Base-by-base conservation (phyloP, 2,888 invertebrate species). In the Omphaloscelis lunosa region DNA sequence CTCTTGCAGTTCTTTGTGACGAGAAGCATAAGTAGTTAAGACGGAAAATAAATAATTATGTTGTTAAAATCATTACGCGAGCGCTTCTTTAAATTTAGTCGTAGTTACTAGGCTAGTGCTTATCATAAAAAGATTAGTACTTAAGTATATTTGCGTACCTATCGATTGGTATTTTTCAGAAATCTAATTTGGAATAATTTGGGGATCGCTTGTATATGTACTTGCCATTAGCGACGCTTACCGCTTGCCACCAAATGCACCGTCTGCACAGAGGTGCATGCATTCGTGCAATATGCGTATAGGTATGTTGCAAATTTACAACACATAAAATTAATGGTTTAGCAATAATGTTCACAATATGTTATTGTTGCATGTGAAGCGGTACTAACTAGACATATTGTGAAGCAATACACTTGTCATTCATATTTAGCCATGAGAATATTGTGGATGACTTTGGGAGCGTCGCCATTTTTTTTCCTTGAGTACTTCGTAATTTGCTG, bases 321-420 rank as follows among this genome's bases (percentile, higher is more conserved):
- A 51, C 45, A 65, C 7, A 53, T 79, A 73, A 53, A 61, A 66
- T 17, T 7, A 73, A 80, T 66, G 3, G 27, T 45, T 53, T 23
- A 59, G 65, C 59, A 80, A 74, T 66, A 79, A 56, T 73, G 59
- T 80, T 39, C 59, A 79, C 66, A 80, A 80, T 79, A 66, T 61
- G 15, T 59, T 39, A 73, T 79, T 79, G 80, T 79, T 80, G 80
- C 79, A 80, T 79, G 79, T 29, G 74, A 80, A 80, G 59, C 53
- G 66, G 74, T 34, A 79, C 80, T 79, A 80, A 79, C 66, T 11
- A 56, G 65, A 53, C 9, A 65, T 27, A 5, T 45, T 29, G 67
- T 80, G 75, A 75, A 62, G 75, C 63, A 79, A 79, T 68, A 62
- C 12, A 34, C 72, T 79, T 72, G 58, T 79, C 53, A 53, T 39